A percentile compares a stretch with the other conserved stretches of the same genome.
phyloP scores from a whole-genome alignment of 1,140 invertebrate genomes.

The Aphaenogaster rudis region DNA sequence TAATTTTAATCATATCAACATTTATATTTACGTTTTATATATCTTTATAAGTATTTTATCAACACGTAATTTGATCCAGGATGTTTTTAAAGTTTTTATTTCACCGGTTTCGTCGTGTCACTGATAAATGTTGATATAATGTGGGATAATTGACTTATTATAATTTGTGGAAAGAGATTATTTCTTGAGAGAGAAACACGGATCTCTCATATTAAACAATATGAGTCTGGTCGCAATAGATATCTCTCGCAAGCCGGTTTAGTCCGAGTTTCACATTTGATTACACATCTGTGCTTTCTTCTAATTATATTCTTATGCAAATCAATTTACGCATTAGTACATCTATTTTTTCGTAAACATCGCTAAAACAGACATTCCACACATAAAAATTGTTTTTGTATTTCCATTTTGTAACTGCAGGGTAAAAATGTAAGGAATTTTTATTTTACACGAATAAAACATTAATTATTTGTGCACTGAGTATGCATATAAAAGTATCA shows the following conservation, averaged over 20 bases:
- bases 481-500: not conserved
- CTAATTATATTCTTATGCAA: constrained; percentile 17
- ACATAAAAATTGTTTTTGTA: not conserved
- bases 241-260: not conserved
- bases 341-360: not conserved
- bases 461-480: constrained; percentile 14
- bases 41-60: not conserved
- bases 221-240: not conserved
- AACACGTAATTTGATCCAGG: not conserved
- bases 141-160: constrained; percentile 20
- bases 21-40: not conserved
- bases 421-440: not conserved
- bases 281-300: constrained; percentile 27
- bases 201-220: constrained; percentile 21
- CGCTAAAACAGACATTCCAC: not conserved
- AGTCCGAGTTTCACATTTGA: constrained; percentile 1
- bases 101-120: not conserved
- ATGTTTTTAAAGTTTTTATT: constrained; percentile 1
- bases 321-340: not conserved
- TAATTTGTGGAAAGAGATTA: not conserved
- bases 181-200: not conserved
- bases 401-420: not conserved
- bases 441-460: constrained; percentile 27
- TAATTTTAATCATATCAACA: constrained; percentile 19
- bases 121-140: not conserved